phyloP scores from a whole-genome alignment of 1,140 invertebrate genomes.

The Caerostris darwini region DNA sequence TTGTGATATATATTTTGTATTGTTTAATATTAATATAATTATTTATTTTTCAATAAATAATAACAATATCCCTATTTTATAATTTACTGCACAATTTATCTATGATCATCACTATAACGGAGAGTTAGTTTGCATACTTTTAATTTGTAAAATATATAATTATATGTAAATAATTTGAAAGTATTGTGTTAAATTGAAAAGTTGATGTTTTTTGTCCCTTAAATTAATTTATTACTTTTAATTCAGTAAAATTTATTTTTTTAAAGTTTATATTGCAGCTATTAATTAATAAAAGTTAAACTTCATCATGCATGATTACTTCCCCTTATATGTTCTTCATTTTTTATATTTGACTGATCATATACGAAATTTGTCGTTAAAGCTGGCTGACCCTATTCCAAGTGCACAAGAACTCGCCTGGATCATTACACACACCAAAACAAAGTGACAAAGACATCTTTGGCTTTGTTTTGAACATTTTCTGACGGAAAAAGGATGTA shows the following conservation, averaged over 20 bases:
- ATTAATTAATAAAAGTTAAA: neutral
- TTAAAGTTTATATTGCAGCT: neutral
- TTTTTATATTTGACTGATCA: no score
- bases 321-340: neutral
- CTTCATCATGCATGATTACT: neutral
- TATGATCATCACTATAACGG: no score
- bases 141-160: no score
- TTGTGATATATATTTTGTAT: no score
- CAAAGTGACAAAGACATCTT: neutral
- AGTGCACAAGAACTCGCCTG: neutral
- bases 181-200: no score
- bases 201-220: neutral
- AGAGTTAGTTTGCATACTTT: no score
- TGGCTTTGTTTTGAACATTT: neutral
- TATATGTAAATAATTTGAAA: no score
- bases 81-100: no score
- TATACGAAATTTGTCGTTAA: no score
- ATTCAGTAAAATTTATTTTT: neutral
- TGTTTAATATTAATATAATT: no score
- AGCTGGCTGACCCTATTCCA: neutral
- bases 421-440: conserved; percentile 6
- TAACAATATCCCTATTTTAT: no score
- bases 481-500: neutral
- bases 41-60: no score
- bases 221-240: neutral